phyloP scores from a whole-genome alignment of 1,140 invertebrate species.

The Hyles vespertilio region DNA sequence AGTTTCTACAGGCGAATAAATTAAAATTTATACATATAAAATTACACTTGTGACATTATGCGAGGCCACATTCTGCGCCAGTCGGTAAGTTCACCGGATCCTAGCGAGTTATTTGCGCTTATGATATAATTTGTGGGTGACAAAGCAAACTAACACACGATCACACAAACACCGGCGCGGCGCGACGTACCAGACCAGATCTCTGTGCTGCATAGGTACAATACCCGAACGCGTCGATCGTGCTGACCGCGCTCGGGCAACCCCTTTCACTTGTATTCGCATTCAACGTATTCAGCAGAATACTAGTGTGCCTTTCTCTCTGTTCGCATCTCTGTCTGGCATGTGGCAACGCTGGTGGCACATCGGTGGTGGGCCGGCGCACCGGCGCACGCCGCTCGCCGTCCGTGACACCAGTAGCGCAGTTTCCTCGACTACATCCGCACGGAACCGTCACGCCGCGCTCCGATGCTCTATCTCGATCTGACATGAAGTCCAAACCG shows the following conservation, averaged over 20 bases:
- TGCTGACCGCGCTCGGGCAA: slow-evolving; percentile 48
- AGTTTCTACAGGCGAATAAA: too few species aligned
- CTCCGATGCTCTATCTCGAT: slow-evolving; percentile 60
- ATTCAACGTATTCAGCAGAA: slow-evolving; percentile 60
- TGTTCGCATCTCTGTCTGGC: slow-evolving; percentile 63
- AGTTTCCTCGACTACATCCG: slow-evolving; percentile 60
- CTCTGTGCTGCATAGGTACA: slow-evolving; percentile 34
- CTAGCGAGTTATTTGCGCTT: too few species aligned
- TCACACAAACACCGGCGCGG: neutral
- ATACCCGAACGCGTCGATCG: slow-evolving; percentile 42
- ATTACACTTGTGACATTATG: too few species aligned
- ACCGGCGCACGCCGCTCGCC: slow-evolving; percentile 38
- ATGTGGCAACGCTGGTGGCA: slow-evolving; percentile 33
- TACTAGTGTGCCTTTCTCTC: slow-evolving; percentile 61
- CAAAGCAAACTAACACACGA: too few species aligned
- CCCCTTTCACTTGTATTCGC: slow-evolving; percentile 71
- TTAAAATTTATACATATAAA: too few species aligned
- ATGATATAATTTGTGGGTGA: too few species aligned
- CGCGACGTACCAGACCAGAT: slow-evolving; percentile 25
- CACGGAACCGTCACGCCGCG: slow-evolving; percentile 57
- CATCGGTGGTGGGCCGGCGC: slow-evolving; percentile 49
- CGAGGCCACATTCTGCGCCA: too few species aligned
- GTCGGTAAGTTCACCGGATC: too few species aligned
- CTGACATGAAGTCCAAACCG: slow-evolving; percentile 73
- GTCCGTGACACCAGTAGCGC: slow-evolving; percentile 57